phyloP scores from a whole-genome alignment of 92 coral and sea anemone species.

The Hydrozoanthus gracilis region DNA sequence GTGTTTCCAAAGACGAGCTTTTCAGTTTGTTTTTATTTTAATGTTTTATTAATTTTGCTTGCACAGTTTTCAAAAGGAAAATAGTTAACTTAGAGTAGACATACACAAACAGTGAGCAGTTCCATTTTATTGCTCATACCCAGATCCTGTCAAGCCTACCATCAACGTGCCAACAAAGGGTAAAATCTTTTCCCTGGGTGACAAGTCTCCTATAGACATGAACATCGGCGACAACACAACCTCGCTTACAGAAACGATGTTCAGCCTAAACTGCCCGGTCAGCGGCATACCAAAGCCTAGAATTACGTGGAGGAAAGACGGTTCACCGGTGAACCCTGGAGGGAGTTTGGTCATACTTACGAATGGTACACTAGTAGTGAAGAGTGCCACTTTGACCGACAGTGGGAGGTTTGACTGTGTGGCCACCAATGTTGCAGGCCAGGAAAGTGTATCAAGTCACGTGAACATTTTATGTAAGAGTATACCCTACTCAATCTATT shows the following conservation, averaged over 20 bases:
- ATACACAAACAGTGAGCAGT: too few species aligned
- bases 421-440: slow-evolving; percentile 25
- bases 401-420: slow-evolving; percentile 25
- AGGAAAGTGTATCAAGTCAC: slow-evolving; percentile 27
- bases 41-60: too few species aligned
- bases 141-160: slow-evolving; percentile 23
- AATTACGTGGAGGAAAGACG: slow-evolving; percentile 50
- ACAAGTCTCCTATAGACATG: slow-evolving; percentile 35
- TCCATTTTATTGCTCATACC: too few species aligned
- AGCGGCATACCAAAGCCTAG: slow-evolving; percentile 58
- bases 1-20: not conserved
- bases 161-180: slow-evolving; percentile 20
- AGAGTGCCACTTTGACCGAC: not conserved
- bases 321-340: not conserved
- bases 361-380: slow-evolving; percentile 35
- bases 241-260: slow-evolving; percentile 46
- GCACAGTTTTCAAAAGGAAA: too few species aligned
- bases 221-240: slow-evolving; percentile 40
- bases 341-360: not conserved
- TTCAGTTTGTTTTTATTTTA: too few species aligned
- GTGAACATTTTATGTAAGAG: slow-evolving; percentile 47
- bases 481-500: not conserved
- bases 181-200: slow-evolving; percentile 29
- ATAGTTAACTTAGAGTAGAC: too few species aligned
- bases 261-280: slow-evolving; percentile 45